A percentile compares a stretch with the other conserved stretches of the same genome.
phyloP scores from a whole-genome alignment of 2,888 invertebrate species.

The Sussaba pulchella region DNA sequence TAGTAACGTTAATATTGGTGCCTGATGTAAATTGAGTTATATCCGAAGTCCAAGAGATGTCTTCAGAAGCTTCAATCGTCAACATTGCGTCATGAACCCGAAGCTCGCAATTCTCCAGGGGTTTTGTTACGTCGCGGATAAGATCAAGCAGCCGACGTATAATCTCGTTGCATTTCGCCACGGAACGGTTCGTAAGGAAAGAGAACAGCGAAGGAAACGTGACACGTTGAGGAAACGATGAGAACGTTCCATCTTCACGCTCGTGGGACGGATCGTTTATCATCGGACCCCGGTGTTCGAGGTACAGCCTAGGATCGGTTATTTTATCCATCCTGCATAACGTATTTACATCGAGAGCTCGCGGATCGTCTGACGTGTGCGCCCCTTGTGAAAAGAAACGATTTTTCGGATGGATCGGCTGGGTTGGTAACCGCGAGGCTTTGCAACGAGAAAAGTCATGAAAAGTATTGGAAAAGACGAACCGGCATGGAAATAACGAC shows the following conservation, averaged over 20 bases:
- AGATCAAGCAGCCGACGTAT: slow-evolving; percentile 44
- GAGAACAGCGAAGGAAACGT: slow-evolving; percentile 40
- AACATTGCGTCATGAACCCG: not conserved
- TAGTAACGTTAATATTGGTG: not conserved
- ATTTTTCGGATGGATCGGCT: slow-evolving; percentile 38
- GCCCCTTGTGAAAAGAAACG: slow-evolving; percentile 23
- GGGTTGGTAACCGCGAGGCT: not conserved
- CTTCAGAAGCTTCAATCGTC: not conserved
- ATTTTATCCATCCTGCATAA: slow-evolving; percentile 72
- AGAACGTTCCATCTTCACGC: slow-evolving; percentile 73
- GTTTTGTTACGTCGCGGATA: slow-evolving; percentile 52
- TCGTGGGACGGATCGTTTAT: slow-evolving; percentile 73
- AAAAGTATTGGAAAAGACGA: slow-evolving; percentile 49
- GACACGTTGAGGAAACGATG: slow-evolving; percentile 58
- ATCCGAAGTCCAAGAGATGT: not conserved
- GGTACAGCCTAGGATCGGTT: slow-evolving; percentile 56
- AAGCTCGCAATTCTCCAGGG: slow-evolving; percentile 29
- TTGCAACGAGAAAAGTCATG: slow-evolving; percentile 48
- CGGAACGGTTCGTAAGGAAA: slow-evolving; percentile 19
- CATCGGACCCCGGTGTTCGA: slow-evolving; percentile 68
- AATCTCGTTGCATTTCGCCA: slow-evolving; percentile 55
- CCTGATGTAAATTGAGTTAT: not conserved
- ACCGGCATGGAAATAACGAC: not conserved
- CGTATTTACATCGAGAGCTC: slow-evolving; percentile 52
- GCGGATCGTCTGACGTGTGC: slow-evolving; percentile 12